Evolutionary conservation across 53 echinoderm and acorn worm genomes (phyloP).

Genomic region (Pentamera pediparva): DNA sequence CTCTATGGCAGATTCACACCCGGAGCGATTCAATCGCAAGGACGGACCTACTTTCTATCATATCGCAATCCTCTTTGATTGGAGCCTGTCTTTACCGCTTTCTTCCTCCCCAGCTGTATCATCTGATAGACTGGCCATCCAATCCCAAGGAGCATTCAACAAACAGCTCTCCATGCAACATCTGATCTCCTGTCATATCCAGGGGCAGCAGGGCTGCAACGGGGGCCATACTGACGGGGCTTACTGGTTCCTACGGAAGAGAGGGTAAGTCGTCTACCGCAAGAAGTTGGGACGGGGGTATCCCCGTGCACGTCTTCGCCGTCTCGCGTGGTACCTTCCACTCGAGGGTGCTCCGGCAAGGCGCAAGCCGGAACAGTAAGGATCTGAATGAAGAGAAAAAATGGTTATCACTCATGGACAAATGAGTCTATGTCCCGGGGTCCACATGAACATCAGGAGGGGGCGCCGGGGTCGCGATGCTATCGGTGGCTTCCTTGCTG

Average conservation of each 20-base stretch:
- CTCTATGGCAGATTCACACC: no score
- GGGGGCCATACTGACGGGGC: constrained; percentile 88
- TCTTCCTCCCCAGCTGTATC: constrained; percentile 52
- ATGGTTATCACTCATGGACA: not conserved
- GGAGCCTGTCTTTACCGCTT: not conserved
- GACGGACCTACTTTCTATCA: not conserved
- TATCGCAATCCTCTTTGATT: not conserved
- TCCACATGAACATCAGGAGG: no score
- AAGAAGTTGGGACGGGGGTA: not conserved
- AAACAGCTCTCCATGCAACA: constrained; percentile 70
- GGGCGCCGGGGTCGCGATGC: no score
- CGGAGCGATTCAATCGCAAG: no score
- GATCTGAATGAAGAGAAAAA: no score
- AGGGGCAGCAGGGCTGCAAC: constrained; percentile 73
- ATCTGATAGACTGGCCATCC: constrained; percentile 84
- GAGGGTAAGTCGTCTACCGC: constrained; percentile 48
- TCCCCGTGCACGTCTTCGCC: no score
- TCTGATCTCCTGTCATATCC: constrained; percentile 75
- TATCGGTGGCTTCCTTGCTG: no score
- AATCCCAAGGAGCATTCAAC: constrained; percentile 54
- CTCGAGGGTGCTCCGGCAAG: no score
- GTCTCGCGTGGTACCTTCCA: not conserved
- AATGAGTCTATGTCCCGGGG: no score
- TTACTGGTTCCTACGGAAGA: constrained; percentile 69
- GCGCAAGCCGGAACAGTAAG: no score